Evolutionary conservation across 1,140 invertebrate species (phyloP), one percentile per base, ranked within the genome.

Genomic region (Cherax destructor): DNA sequence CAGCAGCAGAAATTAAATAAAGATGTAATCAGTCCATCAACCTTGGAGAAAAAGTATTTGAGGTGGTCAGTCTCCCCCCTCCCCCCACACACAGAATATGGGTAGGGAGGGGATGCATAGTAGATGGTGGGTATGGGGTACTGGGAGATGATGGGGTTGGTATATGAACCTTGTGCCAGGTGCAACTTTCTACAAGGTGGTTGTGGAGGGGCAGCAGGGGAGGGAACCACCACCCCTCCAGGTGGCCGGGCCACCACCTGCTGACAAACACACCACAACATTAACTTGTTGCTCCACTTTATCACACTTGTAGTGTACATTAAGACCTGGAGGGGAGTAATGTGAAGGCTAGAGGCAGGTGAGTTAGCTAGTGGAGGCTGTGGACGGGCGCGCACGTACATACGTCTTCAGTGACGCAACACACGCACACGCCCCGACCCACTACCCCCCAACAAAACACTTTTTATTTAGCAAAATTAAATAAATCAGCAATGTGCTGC

Each of bases 131-230:
- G 56, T 1, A 9, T n/a, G 81, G 59, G 16, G 21, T 41, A 41
- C 30, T 41, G 30, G 0, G 30, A 16, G 52, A 21, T 0, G 65
- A 2, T 1, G 21, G 65, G 30, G 30, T 2, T 41, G 30, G 21
- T n/a, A 6, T 74, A 16, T 30, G 6, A 74, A 30, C 69, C 69
- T 74, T 74, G 6, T 74, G 65, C 65, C 65, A 69, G 21, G 13
- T 69, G n/a, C 69, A 74, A 74, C 69, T 74, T 74, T 74, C 69
- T 74, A 74, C 11, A 74, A 74, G n/a, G 24, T 30, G n/a, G 69
- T 69, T 3, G 52, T 65, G 61, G 13, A 6, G 61, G 61, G 61
- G 13, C 61, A 65, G 18, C 61, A 18, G 59, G 30, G 16, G 30
- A 83, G n/a, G 16, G 11, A n/a, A 13, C 6, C 1, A 6, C 10